A percentile compares a stretch with the other conserved stretches of the same genome.
Evolutionary conservation across 2,113 vertebrate species (phyloP).

Genomic region (Eonycteris spelaea): DNA sequence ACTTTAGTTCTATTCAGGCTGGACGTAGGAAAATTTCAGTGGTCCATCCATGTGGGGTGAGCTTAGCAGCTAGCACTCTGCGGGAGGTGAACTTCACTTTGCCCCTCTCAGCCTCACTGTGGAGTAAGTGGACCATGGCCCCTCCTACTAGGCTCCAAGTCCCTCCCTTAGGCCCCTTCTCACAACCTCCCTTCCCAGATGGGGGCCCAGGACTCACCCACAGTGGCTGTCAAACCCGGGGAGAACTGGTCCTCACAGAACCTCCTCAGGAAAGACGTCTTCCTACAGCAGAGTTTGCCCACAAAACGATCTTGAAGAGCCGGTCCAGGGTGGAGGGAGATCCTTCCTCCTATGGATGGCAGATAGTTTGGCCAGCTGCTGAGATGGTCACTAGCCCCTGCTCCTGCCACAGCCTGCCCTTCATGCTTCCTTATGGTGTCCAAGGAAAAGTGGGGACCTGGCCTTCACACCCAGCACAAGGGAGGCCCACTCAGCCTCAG

Average conservation of each 20-base stretch:
- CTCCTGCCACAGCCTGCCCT: accelerated
- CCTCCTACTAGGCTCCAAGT: not conserved
- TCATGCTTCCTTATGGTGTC: accelerated
- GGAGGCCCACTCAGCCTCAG: not conserved
- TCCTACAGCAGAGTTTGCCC: constrained; percentile 93
- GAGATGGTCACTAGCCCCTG: not conserved
- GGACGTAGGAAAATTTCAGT: accelerated
- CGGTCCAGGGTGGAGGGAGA: constrained; percentile 81
- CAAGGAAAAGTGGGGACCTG: too few species aligned
- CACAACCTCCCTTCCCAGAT: not conserved
- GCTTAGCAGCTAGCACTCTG: not conserved
- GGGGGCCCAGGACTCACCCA: constrained; percentile 84
- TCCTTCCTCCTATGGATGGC: constrained; percentile 78
- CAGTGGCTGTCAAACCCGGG: constrained; percentile 87
- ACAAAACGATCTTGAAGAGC: constrained; percentile 93
- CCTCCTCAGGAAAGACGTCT: constrained; percentile 91
- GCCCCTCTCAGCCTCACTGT: not conserved
- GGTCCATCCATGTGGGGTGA: not conserved
- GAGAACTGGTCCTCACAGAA: constrained; percentile 91
- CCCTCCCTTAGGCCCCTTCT: not conserved
- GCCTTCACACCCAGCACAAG: not conserved
- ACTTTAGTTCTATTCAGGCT: not conserved
- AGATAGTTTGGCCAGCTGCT: not conserved
- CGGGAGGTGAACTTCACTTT: not conserved
- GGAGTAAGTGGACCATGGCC: not conserved